Base-by-base conservation (phyloP, 1,140 invertebrate genomes). In the Lanistes nyassanus region DNA sequence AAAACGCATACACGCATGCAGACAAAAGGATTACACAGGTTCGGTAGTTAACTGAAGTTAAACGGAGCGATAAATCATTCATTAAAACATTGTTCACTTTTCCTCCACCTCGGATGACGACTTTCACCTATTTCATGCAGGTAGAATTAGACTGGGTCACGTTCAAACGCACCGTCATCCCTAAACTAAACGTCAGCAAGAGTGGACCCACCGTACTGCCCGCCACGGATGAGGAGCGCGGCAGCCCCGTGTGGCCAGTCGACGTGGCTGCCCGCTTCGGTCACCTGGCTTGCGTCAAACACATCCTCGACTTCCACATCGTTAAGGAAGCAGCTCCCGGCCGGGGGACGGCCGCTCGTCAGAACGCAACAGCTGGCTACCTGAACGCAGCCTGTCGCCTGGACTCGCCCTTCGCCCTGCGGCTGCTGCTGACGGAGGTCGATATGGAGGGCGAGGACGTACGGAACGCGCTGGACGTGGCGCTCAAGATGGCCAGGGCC, bases 251-350 rank as follows among this genome's bases (percentile, higher is more conserved):
- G 13, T 76, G 79, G 31, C 81, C 85, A 3, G 58, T 86, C 5
- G 85, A 85, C 65, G 69, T 86, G 29, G 84, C 85, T 39, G 82
- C 80, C 9, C 71, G 79, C 53, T 78, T 77, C 70, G 82, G 81
- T 34, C 82, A 85, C 65, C 34, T 81, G 11, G 74, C 53, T 6
- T 85, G 85, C 71, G 83, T 86, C 3, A 76, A 79, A 47, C 67
- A 81, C 7, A 80, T 86, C 60, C 76, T 86, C 26, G 84, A 86
- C 64, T 80, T 83, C 58, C 70, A 72, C 70, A 72, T 72, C 9
- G 16, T 60, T 11, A n/a, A 34, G 51, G 68, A 34, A 9, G 3
- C 51, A 9, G 3, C 51, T 0, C 13, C 56, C 23, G n/a, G 36
- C 19, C 26, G 31, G n/a, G 19, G 31, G 9, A 31, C 56, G 55